phyloP scores from a whole-genome alignment of 1,140 invertebrate genomes.

The Parapsyche elsis region DNA sequence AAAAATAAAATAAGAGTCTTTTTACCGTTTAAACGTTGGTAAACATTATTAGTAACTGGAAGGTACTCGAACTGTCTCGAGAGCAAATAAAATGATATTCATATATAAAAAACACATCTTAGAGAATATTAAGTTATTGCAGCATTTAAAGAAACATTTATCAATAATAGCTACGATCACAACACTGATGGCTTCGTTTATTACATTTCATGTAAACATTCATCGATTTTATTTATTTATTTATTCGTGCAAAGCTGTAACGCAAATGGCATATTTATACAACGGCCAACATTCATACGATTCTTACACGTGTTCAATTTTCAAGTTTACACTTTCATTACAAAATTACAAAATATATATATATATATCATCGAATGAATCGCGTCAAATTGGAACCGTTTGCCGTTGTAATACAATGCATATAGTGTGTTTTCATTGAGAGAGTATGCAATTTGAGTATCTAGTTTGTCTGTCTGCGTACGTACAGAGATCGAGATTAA shows the following conservation, averaged over 20 bases:
- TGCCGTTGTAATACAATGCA: too few species aligned
- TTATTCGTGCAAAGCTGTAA: neutral
- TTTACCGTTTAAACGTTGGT: slow-evolving; percentile 25
- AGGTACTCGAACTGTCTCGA: slow-evolving; percentile 22
- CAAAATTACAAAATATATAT: too few species aligned
- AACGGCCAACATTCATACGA: too few species aligned
- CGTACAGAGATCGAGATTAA: too few species aligned
- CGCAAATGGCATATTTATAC: neutral
- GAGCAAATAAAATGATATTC: slow-evolving; percentile 48
- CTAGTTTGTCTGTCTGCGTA: too few species aligned
- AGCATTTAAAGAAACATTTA: slow-evolving; percentile 48
- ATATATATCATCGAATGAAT: too few species aligned
- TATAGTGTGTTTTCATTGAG: too few species aligned
- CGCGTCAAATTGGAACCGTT: too few species aligned
- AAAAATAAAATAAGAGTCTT: slow-evolving; percentile 49
- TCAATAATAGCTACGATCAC: slow-evolving; percentile 55
- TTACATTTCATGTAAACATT: slow-evolving; percentile 56
- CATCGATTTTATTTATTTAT: slow-evolving; percentile 40
- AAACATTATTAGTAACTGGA: slow-evolving; percentile 48
- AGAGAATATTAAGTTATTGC: slow-evolving; percentile 56
- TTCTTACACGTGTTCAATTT: too few species aligned
- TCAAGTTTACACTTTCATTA: too few species aligned
- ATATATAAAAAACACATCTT: slow-evolving; percentile 52
- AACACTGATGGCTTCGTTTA: slow-evolving; percentile 55
- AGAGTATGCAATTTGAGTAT: too few species aligned